Base-by-base conservation (phyloP, 2,888 invertebrate genomes). In the Dryocosmus kuriphilus region DNA sequence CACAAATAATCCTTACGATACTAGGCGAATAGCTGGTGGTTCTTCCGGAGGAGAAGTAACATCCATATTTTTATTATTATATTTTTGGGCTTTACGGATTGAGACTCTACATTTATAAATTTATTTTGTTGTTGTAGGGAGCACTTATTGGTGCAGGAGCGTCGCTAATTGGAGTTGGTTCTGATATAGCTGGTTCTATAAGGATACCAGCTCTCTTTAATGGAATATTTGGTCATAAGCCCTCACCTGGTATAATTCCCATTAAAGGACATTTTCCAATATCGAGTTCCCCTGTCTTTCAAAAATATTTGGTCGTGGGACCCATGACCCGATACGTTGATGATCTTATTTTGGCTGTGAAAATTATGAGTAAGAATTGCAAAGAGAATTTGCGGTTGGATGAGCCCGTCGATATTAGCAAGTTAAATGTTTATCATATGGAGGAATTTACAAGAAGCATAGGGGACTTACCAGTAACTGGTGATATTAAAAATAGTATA, bases 131-230 rank as follows among this genome's bases (percentile, higher is more conserved):
- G 76, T 81, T 88, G 22, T 87, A 96, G 95, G 95, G 93, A 0
- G 95, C 96, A 4, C 89, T 97, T 35, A 90, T 97, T 71, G 95
- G 95, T 2, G 92, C 95, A 75, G 97, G 95, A 16, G 97, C 96
- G 22, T 95, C 96, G 0, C 91, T 96, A 0, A 93, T 97, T 86
- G 96, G 97, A 79, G 92, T 98, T 83, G 96, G 96, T 5, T 97
- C 97, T 0, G 98, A 98, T 91, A 94, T 98, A 85, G 97, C 95
- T 11, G 98, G 98, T 74, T 97, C 97, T 75, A 97, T 98, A 85
- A 94, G 98, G 35, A 92, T 98, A 88, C 98, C 98, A 0, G 94
- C 96, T n/a, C 94, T 96, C 83, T 97, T 96, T 91, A 96, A 95
- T 92, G 98, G 98, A 0, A 93, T 98, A 55, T 98, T 96, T 91